Evolutionary conservation across 2,888 invertebrate genomes (phyloP), one percentile per base, ranked within the genome.

Genomic region (Spicauda simplicius): DNA sequence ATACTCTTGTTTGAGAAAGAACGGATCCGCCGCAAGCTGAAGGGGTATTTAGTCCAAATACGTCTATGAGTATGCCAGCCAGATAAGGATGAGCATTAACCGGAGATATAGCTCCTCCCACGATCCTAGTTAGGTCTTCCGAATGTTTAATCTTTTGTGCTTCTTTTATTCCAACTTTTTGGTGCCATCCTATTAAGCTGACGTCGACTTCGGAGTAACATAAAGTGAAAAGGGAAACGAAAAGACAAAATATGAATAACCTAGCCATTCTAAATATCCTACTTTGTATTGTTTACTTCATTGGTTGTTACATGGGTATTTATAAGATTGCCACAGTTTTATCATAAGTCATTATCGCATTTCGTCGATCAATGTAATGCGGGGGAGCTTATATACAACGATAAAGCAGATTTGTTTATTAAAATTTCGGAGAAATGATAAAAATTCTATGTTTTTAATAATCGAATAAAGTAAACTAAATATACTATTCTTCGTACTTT

Each of bases 21-120:
- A 90, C 74, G 0, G 90, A 84, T 45, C 88, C 89, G 7, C 90
- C 90, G 62, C 90, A 90, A 0, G 85, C 87, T 0, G 88, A 86
- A 8, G 81, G 83, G 0, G 78, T 72, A 0, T 70, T 16, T 3
- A 81, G 63, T 16, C 87, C 88, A 50, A 80, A 70, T 2, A 88
- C 69, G 50, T 88, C 85, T 30, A 90, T 85, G 19, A 89, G 75
- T 1, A 90, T 68, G 6, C 90, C 90, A 1, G 83, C 90, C 30
- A 90, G 77, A 69, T 89, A 88, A 0, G 89, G 88, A 66, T 89
- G 88, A 25, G 80, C 78, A 58, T 83, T 72, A 45, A 82, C 56
- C 0, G 85, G 80, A 2, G 90, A 88, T 14, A 88, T 67, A 2
- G 75, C 69, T 53, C 90, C 90, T 58, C 90, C 90, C 4, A 90